Conservation (phyloP, 2,888 invertebrate species). For the Rhabditoides inermis region DNA sequence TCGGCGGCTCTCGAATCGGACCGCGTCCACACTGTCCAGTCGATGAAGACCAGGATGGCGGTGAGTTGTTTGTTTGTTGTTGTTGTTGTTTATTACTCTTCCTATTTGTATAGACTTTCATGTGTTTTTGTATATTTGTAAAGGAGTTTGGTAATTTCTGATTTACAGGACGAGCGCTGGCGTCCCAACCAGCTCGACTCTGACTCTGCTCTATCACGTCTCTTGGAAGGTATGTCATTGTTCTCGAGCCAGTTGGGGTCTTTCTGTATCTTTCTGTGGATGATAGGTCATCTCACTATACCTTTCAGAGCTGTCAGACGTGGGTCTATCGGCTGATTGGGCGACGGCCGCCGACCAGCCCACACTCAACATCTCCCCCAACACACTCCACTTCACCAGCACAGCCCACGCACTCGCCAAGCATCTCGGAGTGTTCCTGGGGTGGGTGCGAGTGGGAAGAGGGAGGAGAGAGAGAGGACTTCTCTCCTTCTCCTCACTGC, state of each 20-base stretch:
- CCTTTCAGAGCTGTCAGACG: constrained; percentile 52
- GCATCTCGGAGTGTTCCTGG: constrained; percentile 37
- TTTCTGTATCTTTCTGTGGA: too few relatives aligned
- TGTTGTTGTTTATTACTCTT: background rate
- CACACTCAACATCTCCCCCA: constrained; percentile 37
- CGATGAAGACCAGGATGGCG: constrained; percentile 64
- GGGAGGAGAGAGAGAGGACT: background rate
- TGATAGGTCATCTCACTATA: too few relatives aligned
- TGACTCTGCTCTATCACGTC: constrained; percentile 64
- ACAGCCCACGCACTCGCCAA: constrained; percentile 37
- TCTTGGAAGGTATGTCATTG: too few relatives aligned
- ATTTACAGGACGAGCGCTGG: constrained; percentile 72
- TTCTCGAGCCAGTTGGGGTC: too few relatives aligned
- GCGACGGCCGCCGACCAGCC: constrained; percentile 23
- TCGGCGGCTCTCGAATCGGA: constrained; percentile 70
- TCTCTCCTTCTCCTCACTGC: background rate
- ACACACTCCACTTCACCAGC: constrained; percentile 42
- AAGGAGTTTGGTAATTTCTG: background rate
- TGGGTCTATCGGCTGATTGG: constrained; percentile 45
- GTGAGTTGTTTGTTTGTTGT: constrained; percentile 38
- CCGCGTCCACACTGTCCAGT: constrained; percentile 73
- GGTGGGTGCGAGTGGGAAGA: constrained; percentile 10
- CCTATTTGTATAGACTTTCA: background rate
- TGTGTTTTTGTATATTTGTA: background rate
- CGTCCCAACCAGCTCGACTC: constrained; percentile 70